Conservation (phyloP, 2,797 vertebrate genomes). For the Danio tinwini region DNA sequence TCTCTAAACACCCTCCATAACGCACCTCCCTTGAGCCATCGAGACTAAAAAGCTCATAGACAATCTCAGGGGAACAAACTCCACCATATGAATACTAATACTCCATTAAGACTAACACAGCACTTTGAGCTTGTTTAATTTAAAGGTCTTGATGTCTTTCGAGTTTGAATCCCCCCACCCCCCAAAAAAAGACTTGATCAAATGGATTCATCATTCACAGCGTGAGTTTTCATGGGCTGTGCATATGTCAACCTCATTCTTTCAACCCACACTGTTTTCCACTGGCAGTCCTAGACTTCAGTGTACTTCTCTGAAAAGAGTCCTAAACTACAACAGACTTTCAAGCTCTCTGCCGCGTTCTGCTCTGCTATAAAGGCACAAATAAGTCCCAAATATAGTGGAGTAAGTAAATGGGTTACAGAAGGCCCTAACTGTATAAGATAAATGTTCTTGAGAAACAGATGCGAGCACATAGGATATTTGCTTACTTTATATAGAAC, state of each 20-base stretch:
- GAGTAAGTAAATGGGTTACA: slow-evolving; percentile 47
- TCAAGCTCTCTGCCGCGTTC: slow-evolving; percentile 39
- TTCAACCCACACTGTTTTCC: slow-evolving; percentile 52
- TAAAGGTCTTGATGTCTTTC: slow-evolving; percentile 60
- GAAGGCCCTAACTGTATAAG: slow-evolving; percentile 39
- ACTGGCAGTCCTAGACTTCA: slow-evolving; percentile 41
- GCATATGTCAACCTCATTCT: slow-evolving; percentile 64
- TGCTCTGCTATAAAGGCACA: slow-evolving; percentile 39
- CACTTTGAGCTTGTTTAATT: slow-evolving; percentile 61
- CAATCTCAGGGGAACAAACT: slow-evolving; percentile 45
- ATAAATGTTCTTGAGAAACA: slow-evolving; percentile 46
- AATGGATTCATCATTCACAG: slow-evolving; percentile 60
- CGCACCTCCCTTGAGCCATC: slow-evolving; percentile 52
- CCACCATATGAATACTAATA: slow-evolving; percentile 60
- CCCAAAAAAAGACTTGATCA: slow-evolving; percentile 63
- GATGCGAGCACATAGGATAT: slow-evolving; percentile 21
- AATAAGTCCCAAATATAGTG: slow-evolving; percentile 48
- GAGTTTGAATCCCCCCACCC: slow-evolving; percentile 40
- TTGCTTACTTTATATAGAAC: slow-evolving; percentile 47
- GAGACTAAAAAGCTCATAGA: slow-evolving; percentile 54
- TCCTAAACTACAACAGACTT: slow-evolving; percentile 46
- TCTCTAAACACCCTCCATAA: slow-evolving; percentile 76
- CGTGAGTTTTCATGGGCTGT: slow-evolving; percentile 53
- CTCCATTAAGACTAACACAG: slow-evolving; percentile 49
- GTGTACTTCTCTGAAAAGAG: slow-evolving; percentile 40